These are phyloP conservation scores for Prunella fulvescens DNA, from an alignment of 2,113 vertebrate species.

Conservation along the genomic window DNA sequence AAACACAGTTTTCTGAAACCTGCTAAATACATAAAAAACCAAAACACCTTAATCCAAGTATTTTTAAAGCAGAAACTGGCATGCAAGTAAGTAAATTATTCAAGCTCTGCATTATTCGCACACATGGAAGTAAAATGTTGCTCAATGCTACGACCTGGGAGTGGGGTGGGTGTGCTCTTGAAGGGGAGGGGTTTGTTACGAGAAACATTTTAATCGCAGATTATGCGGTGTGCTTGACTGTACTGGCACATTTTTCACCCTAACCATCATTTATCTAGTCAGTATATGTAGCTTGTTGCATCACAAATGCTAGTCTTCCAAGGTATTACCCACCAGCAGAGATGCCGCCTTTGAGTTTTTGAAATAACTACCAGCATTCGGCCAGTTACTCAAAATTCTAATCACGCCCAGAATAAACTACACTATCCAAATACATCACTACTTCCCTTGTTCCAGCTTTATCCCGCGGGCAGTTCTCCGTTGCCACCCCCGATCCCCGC, in stretches of 20 bases:
- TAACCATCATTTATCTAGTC: background rate
- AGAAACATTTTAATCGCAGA: background rate
- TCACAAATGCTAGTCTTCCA: background rate
- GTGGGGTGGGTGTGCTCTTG: background rate
- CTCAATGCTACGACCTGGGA: background rate
- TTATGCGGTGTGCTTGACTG: background rate
- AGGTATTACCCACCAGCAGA: background rate
- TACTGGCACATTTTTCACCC: background rate
- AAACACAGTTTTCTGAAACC: background rate
- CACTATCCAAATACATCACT: background rate
- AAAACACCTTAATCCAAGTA: background rate
- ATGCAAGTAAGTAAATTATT: background rate
- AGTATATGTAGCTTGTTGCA: background rate
- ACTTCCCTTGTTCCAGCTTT: background rate
- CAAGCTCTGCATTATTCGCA: background rate
- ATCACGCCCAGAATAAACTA: accelerated
- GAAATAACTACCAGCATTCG: background rate
- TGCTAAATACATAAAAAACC: background rate
- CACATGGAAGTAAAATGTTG: background rate
- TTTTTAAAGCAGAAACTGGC: background rate
- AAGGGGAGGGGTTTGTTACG: background rate
- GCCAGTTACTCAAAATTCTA: background rate
- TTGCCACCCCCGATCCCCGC: accelerated
- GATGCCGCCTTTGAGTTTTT: background rate
- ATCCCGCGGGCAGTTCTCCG: no score